phyloP scores from a whole-genome alignment of 1,140 invertebrate species.

The Drosophila carrolli region DNA sequence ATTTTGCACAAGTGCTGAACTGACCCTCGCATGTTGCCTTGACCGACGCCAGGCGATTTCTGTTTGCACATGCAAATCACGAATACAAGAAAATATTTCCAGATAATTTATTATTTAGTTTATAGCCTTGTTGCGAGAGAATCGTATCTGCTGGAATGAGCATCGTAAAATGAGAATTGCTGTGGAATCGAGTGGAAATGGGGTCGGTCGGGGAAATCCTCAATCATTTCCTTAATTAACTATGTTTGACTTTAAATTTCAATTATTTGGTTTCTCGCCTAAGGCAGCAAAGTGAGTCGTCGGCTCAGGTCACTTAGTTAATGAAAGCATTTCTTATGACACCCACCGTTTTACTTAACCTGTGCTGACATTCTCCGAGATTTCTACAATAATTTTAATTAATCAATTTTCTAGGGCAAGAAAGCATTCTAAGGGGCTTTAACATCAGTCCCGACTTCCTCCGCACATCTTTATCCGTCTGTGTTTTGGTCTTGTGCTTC shows the following conservation, averaged over 20 bases:
- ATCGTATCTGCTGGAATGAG: not conserved
- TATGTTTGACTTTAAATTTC: constrained; percentile 11
- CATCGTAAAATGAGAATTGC: not conserved
- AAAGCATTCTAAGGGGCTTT: constrained; percentile 61
- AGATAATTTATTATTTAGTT: constrained; percentile 17
- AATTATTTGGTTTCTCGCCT: constrained; percentile 12
- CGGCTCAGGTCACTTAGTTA: constrained; percentile 12
- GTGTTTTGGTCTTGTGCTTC: constrained; percentile 39
- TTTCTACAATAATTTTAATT: constrained; percentile 66
- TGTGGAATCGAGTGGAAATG: not conserved
- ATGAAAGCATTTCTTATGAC: constrained; percentile 24
- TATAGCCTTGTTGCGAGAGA: not conserved
- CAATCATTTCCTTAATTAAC: constrained; percentile 30
- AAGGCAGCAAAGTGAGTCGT: constrained; percentile 1
- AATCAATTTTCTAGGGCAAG: constrained; percentile 67
- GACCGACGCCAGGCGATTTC: not conserved
- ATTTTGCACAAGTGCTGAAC: constrained; percentile 10
- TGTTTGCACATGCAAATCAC: constrained; percentile 20
- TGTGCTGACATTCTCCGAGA: not conserved
- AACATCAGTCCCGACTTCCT: not conserved
- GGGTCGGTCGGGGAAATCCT: not conserved
- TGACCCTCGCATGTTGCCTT: constrained; percentile 8
- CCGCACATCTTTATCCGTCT: constrained; percentile 11
- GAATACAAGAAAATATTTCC: constrained; percentile 17
- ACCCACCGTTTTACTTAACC: constrained; percentile 23